Base-by-base conservation (phyloP, 1,140 invertebrate species). In the Ctenoplectra terminalis region DNA sequence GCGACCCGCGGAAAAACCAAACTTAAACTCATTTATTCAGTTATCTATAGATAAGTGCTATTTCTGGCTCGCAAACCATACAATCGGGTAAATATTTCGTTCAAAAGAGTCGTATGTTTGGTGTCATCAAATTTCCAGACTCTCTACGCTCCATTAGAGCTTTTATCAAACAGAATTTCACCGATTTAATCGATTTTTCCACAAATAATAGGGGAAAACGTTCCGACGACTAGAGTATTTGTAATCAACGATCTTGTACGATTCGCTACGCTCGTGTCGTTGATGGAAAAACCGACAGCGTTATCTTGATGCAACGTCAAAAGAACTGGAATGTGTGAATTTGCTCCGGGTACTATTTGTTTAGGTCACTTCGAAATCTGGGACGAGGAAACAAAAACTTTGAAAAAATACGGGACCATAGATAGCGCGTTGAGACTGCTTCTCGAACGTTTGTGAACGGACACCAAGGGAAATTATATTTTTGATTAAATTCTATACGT, bases 401-500 rank as follows among this genome's bases (percentile, higher is more conserved):
- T 64, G 69, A 23, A 63, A 73, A 63, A 61, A 52, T 43, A 80
- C 46, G 23, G 11, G 29, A 2, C 15, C 2, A 0, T 13, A 6
- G 56, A 13, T 20, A 20, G n/a, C 20, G 2, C 9, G 13, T 23
- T 8, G 34, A 46, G 20, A 17, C 0, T 11, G 20, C 9, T 15
- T 9, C n/a, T 34, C 56, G 20, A 50, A 48, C 46, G 69, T 72
- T 60, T 58, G 46, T 20, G 37, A 43, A 26, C 61, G 61, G 29
- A 58, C 37, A 26, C 31, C n/a, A 8, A 9, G 15, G 52, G 46
- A 63, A 73, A 80, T 80, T 80, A 72, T 73, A 64, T 80, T 72
- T 80, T 73, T 72, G 37, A 80, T 80, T 80, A 61, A 80, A 80
- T 80, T 73, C 23, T 26, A 20, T 26, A 52, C 31, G 17, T 20